A percentile compares a stretch with the other conserved stretches of the same genome.
Conservation (phyloP, 2,113 vertebrate genomes). For the Lamprotornis superbus region DNA sequence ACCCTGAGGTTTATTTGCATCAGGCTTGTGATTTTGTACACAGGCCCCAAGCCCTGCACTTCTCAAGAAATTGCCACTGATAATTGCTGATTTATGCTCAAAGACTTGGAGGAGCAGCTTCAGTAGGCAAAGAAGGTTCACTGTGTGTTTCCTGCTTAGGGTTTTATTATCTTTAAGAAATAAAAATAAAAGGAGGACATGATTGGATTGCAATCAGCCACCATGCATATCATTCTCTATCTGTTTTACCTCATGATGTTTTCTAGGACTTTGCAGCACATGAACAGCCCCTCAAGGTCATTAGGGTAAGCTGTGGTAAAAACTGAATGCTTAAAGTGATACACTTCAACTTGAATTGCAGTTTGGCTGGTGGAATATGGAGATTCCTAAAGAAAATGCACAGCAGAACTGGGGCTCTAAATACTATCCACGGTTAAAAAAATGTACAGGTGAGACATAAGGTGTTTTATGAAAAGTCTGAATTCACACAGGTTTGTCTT, state of each 20-base stretch:
- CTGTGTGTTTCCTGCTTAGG: not conserved
- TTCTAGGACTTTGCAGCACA: not conserved
- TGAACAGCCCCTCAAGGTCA: not conserved
- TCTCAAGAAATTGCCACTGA: not conserved
- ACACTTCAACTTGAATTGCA: not conserved
- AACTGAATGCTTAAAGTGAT: not conserved
- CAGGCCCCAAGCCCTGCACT: not conserved
- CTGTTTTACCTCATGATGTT: not conserved
- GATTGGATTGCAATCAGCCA: not conserved
- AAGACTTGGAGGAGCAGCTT: not conserved
- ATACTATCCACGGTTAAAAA: not conserved
- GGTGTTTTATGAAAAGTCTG: not conserved
- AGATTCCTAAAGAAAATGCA: not conserved
- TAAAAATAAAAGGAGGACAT: not conserved
- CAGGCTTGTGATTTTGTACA: not conserved
- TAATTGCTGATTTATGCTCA: conserved; percentile 11
- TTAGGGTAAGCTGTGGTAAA: not conserved
- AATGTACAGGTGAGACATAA: not conserved
- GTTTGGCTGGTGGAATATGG: not conserved
- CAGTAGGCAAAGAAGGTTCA: not conserved
- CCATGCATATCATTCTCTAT: not conserved
- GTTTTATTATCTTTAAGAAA: not conserved
- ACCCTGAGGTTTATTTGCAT: not conserved
- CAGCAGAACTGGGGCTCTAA: not conserved
- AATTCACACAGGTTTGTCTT: not conserved